phyloP scores from a whole-genome alignment of 2,888 invertebrate genomes.

The Limenitis camilla region DNA sequence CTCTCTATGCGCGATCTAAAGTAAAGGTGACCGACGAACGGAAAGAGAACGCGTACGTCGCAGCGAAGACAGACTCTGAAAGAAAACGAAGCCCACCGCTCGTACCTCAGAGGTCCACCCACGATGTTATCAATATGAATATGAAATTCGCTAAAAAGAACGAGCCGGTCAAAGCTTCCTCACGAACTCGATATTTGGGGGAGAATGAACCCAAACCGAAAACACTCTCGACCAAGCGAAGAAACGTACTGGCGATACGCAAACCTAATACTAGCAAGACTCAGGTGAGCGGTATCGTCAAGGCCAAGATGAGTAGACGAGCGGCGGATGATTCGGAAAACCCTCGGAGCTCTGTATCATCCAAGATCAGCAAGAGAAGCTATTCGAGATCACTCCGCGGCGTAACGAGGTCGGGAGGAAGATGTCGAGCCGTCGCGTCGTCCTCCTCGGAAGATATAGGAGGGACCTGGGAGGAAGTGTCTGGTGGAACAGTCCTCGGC shows the following conservation, averaged over 20 bases:
- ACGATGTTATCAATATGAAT: conserved; percentile 1
- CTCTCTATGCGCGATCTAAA: conserved; percentile 56
- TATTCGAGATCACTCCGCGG: conserved; percentile 43
- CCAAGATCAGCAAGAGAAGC: conserved; percentile 50
- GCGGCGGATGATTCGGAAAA: conserved; percentile 53
- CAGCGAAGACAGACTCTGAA: conserved; percentile 51
- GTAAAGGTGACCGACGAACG: conserved; percentile 59
- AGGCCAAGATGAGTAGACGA: conserved; percentile 46
- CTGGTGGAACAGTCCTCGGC: conserved; percentile 35
- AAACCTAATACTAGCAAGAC: conserved; percentile 61
- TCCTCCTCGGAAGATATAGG: conserved; percentile 41
- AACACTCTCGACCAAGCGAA: conserved; percentile 49
- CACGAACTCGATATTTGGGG: conserved; percentile 46
- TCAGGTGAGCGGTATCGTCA: conserved; percentile 42
- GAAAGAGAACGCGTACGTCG: conserved; percentile 64
- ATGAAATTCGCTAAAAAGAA: conserved; percentile 5
- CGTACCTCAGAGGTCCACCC: conserved; percentile 44
- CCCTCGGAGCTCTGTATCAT: conserved; percentile 39
- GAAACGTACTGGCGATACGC: conserved; percentile 58
- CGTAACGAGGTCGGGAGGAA: conserved; percentile 53
- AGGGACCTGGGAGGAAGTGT: conserved; percentile 48
- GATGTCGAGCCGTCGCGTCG: conserved; percentile 34
- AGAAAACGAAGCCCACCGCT: conserved; percentile 34
- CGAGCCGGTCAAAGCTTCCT: conserved; percentile 48
- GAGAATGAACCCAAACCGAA: conserved; percentile 61